These are phyloP conservation scores for Thamnophis sirtalis DNA, from an alignment of 2,113 vertebrate species.

Conservation along the genomic window DNA sequence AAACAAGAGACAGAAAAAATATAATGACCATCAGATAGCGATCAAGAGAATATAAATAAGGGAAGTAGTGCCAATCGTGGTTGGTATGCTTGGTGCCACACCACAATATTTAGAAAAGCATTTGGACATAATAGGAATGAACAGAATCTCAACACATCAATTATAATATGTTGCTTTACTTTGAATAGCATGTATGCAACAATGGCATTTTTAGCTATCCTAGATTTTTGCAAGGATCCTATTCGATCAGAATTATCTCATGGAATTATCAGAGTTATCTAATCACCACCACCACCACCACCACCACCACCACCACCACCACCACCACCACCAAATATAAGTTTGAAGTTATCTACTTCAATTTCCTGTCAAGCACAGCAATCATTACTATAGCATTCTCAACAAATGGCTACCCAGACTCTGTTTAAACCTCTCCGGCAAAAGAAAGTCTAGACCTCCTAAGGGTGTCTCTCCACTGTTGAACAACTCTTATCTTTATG, in stretches of 20 bases:
- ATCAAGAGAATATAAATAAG: background rate
- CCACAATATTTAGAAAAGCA: background rate
- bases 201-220: background rate
- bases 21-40: background rate
- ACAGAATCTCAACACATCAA: background rate
- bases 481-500: background rate
- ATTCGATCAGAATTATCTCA: background rate
- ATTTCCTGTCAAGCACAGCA: background rate
- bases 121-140: background rate
- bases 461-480: background rate
- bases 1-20: background rate
- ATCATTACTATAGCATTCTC: background rate
- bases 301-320: background rate
- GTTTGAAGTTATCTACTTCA: background rate
- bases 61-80: background rate
- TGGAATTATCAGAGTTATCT: background rate
- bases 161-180: background rate
- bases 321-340: background rate
- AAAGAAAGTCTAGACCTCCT: background rate
- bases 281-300: background rate
- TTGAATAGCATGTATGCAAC: background rate
- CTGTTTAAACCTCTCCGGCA: background rate
- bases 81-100: background rate
- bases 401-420: background rate
- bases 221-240: background rate